Evolutionary conservation across 2,888 invertebrate species (phyloP).

Genomic region (Callinectes sapidus): DNA sequence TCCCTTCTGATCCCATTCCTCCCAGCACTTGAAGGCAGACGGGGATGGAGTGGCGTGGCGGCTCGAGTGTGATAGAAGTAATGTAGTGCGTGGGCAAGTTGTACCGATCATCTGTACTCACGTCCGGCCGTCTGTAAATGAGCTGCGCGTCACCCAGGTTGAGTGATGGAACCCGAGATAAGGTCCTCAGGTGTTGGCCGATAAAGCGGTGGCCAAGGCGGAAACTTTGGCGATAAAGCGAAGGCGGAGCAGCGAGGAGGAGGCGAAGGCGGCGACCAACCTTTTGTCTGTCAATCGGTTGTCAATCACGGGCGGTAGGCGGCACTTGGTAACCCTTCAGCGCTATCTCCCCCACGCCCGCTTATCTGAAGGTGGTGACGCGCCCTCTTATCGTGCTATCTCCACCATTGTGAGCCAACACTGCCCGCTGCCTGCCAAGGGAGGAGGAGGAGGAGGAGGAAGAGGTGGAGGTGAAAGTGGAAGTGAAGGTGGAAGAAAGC

Average conservation of each 20-base stretch:
- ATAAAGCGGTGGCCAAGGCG: slow-evolving; percentile 52
- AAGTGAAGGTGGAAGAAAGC: background rate
- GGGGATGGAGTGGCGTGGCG: background rate
- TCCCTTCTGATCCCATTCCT: background rate
- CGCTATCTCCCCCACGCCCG: slow-evolving; percentile 62
- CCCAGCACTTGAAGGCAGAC: background rate
- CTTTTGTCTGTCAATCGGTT: slow-evolving; percentile 63
- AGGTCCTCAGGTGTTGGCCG: slow-evolving; percentile 51
- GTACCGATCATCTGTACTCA: slow-evolving; percentile 26
- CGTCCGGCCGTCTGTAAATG: slow-evolving; percentile 25
- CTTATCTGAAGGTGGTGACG: slow-evolving; percentile 65
- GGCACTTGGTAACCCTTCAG: slow-evolving; percentile 65
- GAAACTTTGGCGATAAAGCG: slow-evolving; percentile 59
- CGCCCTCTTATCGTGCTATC: slow-evolving; percentile 52
- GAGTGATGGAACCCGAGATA: slow-evolving; percentile 49
- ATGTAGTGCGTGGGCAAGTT: background rate
- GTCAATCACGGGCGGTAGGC: slow-evolving; percentile 55
- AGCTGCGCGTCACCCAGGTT: background rate
- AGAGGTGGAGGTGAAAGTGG: background rate
- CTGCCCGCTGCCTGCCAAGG: slow-evolving; percentile 42
- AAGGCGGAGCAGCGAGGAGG: background rate
- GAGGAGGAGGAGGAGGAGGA: background rate
- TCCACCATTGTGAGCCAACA: slow-evolving; percentile 59
- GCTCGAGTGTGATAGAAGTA: background rate
- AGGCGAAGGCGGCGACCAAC: slow-evolving; percentile 30